Evolutionary conservation across 2,888 invertebrate species (phyloP), one percentile per base, ranked within the genome.

Genomic region (Papilio demoleus): DNA sequence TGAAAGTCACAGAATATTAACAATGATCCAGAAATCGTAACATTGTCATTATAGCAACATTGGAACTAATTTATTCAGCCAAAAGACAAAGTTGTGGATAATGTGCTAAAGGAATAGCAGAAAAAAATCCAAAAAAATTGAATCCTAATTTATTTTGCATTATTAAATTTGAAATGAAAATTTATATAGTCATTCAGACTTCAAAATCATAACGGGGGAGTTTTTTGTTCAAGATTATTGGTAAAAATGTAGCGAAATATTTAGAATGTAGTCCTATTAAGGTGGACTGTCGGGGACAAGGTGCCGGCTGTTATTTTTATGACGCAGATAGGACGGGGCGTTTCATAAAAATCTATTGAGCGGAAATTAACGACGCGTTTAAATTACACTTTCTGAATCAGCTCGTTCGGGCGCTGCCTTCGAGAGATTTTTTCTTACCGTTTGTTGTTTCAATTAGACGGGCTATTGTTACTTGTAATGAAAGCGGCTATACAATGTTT

Each of bases 331-430:
- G 63, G 38, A 63, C 47, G 59, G 59, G 59, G 27, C 47, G 68
- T 60, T 68, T 64, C 68, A 68, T 68, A 68, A 68, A 68, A 68
- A 68, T 68, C 68, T 68, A 68, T 68, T 68, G 65, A 65, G 68
- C 68, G 68, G 68, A 68, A 68, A 65, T 65, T 68, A 68, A 68
- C 65, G 68, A 42, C 40, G 64, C 38, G 64, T 68, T 65, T 68
- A 65, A 65, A 68, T 65, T 65, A 65, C 65, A 53, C 24, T 45
- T 45, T 56, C 68, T 63, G 68, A 63, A 58, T 45, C 42, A 9
- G 56, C n/a, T 12, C 45, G 42, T 47, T 63, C 36, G 22, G 47
- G 38, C 47, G 24, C 31, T 24, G 40, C 64, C 38, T 59, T 47
- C 19, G n/a, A 64, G 42, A 40, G 19, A 60, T 60, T 65, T 67